A percentile compares a stretch with the other conserved stretches of the same genome.
phyloP scores from a whole-genome alignment of 2,888 invertebrate genomes.

The Hyppa rectilinea region DNA sequence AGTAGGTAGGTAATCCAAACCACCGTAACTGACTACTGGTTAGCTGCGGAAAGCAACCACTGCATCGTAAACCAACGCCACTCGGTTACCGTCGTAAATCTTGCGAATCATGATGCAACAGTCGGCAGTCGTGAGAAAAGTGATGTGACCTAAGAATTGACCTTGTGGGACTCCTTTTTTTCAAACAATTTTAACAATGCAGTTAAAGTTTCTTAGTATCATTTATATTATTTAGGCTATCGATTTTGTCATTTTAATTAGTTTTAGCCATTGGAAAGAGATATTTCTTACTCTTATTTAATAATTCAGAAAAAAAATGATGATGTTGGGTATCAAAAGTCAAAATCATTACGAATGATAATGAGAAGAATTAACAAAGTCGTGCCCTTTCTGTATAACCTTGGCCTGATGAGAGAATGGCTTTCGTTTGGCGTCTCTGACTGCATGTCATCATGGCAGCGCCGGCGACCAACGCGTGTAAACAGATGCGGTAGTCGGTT shows the following conservation, averaged over 20 bases:
- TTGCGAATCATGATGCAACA: constrained; percentile 20
- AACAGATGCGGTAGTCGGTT: constrained; percentile 53
- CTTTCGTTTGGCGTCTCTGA: constrained; percentile 71
- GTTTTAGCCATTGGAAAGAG: background rate
- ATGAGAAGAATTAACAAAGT: constrained; percentile 31
- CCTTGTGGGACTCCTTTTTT: constrained; percentile 18
- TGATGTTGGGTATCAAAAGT: constrained; percentile 25
- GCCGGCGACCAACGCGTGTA: constrained; percentile 31
- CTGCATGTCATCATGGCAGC: constrained; percentile 44
- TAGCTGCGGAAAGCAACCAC: background rate
- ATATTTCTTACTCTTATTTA: background rate
- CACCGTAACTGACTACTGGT: constrained; percentile 2
- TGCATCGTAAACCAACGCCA: background rate
- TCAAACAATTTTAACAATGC: no score
- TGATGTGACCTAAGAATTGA: constrained; percentile 17
- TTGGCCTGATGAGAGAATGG: constrained; percentile 73
- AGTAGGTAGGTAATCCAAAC: background rate
- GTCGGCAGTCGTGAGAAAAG: constrained; percentile 5
- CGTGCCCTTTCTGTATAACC: constrained; percentile 71
- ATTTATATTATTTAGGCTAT: background rate
- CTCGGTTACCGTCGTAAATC: background rate
- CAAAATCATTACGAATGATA: constrained; percentile 27
- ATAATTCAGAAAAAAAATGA: no score
- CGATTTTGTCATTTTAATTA: background rate
- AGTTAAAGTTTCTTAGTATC: background rate